These are phyloP conservation scores for Sarcophaga bullata DNA, from an alignment of 1,140 invertebrate genomes.

Conservation along the genomic window DNA sequence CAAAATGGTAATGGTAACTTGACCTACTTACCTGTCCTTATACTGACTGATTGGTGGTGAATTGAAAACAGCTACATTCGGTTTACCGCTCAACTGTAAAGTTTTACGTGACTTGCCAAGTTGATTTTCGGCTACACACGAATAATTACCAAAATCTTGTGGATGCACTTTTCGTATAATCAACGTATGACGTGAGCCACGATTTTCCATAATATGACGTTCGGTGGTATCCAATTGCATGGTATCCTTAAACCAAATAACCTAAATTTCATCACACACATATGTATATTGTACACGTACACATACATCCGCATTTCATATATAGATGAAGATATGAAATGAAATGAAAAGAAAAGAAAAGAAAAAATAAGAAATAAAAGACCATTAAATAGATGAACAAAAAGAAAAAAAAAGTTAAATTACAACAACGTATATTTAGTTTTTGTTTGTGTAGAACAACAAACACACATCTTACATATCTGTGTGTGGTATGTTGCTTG, in stretches of 20 bases:
- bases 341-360: no score
- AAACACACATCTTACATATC: no score
- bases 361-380: no score
- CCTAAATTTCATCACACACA: constrained; percentile 65
- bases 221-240: constrained; percentile 75
- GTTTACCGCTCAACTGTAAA: constrained; percentile 75
- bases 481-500: no score
- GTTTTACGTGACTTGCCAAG: constrained; percentile 72
- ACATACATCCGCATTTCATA: no score
- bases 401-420: no score
- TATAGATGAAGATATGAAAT: no score
- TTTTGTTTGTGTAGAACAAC: no score
- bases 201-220: constrained; percentile 72
- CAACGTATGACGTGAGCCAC: constrained; percentile 72
- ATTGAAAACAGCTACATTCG: constrained; percentile 73
- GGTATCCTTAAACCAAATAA: constrained; percentile 75
- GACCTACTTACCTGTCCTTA: constrained; percentile 67
- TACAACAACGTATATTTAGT: no score
- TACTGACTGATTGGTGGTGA: constrained; percentile 72
- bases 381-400: no score
- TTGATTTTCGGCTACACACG: constrained; percentile 75
- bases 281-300: no score
- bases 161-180: constrained; percentile 75
- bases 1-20: neutral
- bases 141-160: constrained; percentile 77